Evolutionary conservation across 2,113 vertebrate genomes (phyloP).

Genomic region (Ardeotis arabs): DNA sequence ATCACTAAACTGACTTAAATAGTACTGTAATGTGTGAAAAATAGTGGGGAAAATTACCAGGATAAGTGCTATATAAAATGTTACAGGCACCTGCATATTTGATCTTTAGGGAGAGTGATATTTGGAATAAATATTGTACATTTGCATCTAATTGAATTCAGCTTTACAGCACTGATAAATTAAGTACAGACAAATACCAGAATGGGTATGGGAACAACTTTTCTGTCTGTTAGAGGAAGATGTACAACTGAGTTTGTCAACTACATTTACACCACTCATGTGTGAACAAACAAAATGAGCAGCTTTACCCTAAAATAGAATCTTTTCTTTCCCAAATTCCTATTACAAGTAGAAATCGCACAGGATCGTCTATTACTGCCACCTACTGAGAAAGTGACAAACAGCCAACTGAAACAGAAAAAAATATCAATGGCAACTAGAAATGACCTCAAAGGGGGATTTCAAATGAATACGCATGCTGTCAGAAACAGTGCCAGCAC

Average conservation of each 20-base stretch:
- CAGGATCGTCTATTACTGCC: slow-evolving; percentile 50
- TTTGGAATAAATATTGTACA: background rate
- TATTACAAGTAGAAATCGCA: background rate
- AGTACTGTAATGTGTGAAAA: background rate
- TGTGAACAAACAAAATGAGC: background rate
- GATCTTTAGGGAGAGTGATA: background rate
- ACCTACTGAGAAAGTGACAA: slow-evolving; percentile 44
- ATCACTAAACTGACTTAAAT: background rate
- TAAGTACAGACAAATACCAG: background rate
- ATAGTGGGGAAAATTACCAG: background rate
- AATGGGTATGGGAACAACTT: background rate
- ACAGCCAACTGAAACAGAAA: background rate
- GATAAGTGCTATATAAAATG: background rate
- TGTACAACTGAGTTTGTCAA: background rate
- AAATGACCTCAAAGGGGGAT: background rate
- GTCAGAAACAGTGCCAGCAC: background rate
- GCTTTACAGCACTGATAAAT: background rate
- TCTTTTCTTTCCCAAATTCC: background rate
- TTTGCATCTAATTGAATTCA: slow-evolving; percentile 1
- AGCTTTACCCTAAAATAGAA: background rate
- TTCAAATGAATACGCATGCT: background rate
- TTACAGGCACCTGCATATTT: background rate
- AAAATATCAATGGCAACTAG: background rate
- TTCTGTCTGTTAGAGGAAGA: background rate
- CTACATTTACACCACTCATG: background rate